Evolutionary conservation across 2,113 vertebrate genomes (phyloP).

Genomic region (Leucopternis melanops): DNA sequence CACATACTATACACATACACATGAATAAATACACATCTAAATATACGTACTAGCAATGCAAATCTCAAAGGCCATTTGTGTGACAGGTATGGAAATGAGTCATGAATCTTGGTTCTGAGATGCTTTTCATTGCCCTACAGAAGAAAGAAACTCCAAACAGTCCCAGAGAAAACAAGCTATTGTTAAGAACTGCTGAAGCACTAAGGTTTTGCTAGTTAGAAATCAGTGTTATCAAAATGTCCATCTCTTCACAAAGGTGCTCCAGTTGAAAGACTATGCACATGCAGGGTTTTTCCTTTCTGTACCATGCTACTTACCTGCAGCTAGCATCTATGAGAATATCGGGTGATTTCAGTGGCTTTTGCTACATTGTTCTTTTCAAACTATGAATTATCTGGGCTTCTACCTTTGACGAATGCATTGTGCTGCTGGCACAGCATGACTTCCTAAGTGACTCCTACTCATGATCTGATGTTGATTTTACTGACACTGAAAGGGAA

Average conservation of each 20-base stretch:
- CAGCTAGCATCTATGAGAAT: background rate
- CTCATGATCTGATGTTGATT: background rate
- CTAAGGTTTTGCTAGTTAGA: background rate
- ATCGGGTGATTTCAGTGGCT: background rate
- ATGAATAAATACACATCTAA: background rate
- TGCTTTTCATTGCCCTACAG: slow-evolving; percentile 1
- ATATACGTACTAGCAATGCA: background rate
- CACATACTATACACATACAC: background rate
- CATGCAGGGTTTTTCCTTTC: background rate
- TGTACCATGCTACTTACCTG: background rate
- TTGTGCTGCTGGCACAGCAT: background rate
- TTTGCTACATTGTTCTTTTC: background rate
- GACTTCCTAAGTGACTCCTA: background rate
- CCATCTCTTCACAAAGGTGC: background rate
- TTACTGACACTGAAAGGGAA: background rate
- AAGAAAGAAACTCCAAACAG: slow-evolving; percentile 5
- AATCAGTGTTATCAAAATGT: background rate
- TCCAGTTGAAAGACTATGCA: slow-evolving; percentile 1
- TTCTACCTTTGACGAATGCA: background rate
- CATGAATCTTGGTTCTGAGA: slow-evolving; percentile 1
- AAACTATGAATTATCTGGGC: background rate
- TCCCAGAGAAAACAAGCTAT: background rate
- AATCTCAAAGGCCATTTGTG: background rate
- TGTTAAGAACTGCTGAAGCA: background rate
- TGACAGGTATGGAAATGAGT: slow-evolving; percentile 16